phyloP scores from a whole-genome alignment of 92 coral and sea anemone genomes.

The Metridium senile region DNA sequence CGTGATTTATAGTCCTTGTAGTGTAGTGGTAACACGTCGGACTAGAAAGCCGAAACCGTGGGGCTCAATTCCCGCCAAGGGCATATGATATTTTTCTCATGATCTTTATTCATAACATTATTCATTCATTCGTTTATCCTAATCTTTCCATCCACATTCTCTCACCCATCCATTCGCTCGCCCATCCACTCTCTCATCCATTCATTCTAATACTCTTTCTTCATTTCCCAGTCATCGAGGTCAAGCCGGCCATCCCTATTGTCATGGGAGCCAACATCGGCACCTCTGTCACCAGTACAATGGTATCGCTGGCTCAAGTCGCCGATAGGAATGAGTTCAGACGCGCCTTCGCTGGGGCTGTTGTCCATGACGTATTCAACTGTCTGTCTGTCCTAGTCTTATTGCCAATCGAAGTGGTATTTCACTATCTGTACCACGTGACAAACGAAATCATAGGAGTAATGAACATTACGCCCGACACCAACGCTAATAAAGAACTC shows the following conservation, averaged over 20 bases:
- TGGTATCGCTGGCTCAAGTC: constrained; percentile 94
- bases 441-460: constrained; percentile 59
- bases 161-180: constrained; percentile 4
- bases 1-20: too few relatives aligned
- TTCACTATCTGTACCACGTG: constrained; percentile 59
- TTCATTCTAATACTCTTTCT: neutral
- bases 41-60: too few relatives aligned
- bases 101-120: neutral
- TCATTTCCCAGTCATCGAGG: constrained; percentile 70
- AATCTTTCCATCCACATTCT: neutral
- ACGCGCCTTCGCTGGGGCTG: constrained; percentile 92
- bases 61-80: too few relatives aligned
- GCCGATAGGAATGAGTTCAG: constrained; percentile 86
- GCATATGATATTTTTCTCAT: too few relatives aligned
- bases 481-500: constrained; percentile 71
- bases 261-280: constrained; percentile 64
- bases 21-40: too few relatives aligned
- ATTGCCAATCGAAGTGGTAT: constrained; percentile 85
- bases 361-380: constrained; percentile 85
- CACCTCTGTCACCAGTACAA: constrained; percentile 92
- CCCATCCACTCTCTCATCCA: neutral
- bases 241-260: constrained; percentile 89
- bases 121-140: neutral
- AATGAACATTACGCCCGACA: constrained; percentile 46
- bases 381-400: constrained; percentile 85